Base-by-base conservation (phyloP, 1,140 invertebrate species). In the Drosophila novamexicana region DNA sequence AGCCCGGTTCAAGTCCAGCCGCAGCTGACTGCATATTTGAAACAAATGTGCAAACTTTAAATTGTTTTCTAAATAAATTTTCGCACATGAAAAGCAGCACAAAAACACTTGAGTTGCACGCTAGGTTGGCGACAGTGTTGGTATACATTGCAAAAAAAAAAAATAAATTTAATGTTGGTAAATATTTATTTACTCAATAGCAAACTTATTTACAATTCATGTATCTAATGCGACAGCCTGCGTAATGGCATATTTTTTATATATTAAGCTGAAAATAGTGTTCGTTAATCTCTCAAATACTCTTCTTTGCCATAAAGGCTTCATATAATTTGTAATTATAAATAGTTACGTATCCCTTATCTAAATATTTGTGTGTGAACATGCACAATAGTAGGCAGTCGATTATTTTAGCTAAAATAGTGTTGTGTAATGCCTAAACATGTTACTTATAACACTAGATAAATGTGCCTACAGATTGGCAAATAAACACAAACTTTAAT, bases 31-130 rank as follows among this genome's bases (percentile, higher is more conserved):
- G 83, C 82, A 89, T 89, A 84, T 89, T 84, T 68, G 81, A 84
- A 90, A 85, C 81, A 90, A 89, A 89, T 89, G 84, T 84, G 80
- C 78, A 89, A 89, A 89, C 80, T 89, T 89, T 84, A 89, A 89
- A 89, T 89, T 89, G 84, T 89, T 89, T 90, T 81, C 71, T 64
- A 89, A 89, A 89, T 84, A 81, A 69, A 78, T 89, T 70, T 75
- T 61, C 45, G 53, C 45, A 54, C 67, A 64, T 42, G 34, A 44
- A 49, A 40, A 54, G 32, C 22, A 29, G 22, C 22, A 40, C 1
- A 53, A 32, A 4, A 16, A 29, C 32, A 6, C 57, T 57, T 69
- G 57, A 42, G 56, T 32, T 0, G 71, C 6, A 9, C 0, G 29
- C 14, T 29, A 42, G 29, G 12, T 71, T 50, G 16, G 22, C 1